phyloP scores from a whole-genome alignment of 2,113 vertebrate genomes.

The Zosterops pallidus region DNA sequence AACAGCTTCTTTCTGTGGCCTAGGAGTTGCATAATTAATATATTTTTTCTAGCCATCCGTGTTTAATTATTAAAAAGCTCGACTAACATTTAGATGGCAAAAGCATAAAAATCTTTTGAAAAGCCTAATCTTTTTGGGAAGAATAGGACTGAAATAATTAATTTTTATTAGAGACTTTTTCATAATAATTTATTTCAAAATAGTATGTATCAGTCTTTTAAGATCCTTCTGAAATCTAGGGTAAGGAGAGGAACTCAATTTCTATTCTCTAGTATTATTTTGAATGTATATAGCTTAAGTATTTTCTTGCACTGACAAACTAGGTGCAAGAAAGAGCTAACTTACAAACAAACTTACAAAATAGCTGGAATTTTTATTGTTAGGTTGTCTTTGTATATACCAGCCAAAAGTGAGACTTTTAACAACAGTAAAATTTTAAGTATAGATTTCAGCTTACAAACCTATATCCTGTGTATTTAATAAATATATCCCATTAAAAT shows the following conservation, averaged over 20 bases:
- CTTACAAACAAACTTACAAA: background rate
- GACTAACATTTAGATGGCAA: slow-evolving; percentile 44
- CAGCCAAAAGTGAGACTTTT: background rate
- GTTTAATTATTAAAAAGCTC: slow-evolving; percentile 56
- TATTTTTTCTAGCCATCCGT: slow-evolving; percentile 7
- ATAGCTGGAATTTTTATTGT: background rate
- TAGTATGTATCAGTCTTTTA: background rate
- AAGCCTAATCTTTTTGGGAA: background rate
- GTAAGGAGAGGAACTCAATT: background rate
- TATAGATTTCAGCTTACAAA: background rate
- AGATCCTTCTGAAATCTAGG: background rate
- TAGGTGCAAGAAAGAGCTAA: background rate
- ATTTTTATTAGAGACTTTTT: background rate
- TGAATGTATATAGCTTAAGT: background rate
- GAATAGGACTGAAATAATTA: background rate
- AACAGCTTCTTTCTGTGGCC: background rate
- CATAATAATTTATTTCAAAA: background rate
- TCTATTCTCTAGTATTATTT: background rate
- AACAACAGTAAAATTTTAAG: background rate
- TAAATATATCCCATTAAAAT: background rate
- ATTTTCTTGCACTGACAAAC: background rate
- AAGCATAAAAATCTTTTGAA: slow-evolving; percentile 25
- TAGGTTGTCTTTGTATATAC: background rate
- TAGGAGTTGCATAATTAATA: slow-evolving; percentile 61
- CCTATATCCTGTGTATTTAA: background rate